Conservation (phyloP, 1,140 invertebrate species). For the Planococcus citri region DNA sequence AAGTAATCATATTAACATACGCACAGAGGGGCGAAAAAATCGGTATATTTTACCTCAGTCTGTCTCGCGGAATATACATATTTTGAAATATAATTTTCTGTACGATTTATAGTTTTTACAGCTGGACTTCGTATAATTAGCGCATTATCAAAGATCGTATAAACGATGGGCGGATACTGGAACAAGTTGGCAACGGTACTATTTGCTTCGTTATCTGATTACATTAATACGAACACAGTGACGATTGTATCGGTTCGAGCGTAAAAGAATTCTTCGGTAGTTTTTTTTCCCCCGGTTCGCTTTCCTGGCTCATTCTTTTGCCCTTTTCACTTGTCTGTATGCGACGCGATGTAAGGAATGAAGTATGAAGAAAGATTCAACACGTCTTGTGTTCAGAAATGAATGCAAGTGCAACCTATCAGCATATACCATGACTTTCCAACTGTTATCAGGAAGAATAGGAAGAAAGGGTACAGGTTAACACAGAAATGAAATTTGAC, state of each 20-base stretch:
- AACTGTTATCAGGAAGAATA: too few relatives aligned
- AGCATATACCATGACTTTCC: too few relatives aligned
- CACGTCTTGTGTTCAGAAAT: too few relatives aligned
- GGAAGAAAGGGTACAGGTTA: too few relatives aligned
- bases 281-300: not conserved
- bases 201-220: slow-evolving; percentile 7
- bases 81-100: not conserved
- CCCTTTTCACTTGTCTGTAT: too few relatives aligned
- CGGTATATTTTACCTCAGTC: not conserved
- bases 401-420: too few relatives aligned
- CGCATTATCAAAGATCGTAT: not conserved
- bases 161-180: not conserved
- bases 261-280: not conserved
- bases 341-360: too few relatives aligned
- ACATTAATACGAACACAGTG: slow-evolving; percentile 7
- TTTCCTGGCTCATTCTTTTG: too few relatives aligned
- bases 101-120: not conserved
- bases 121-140: not conserved
- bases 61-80: not conserved
- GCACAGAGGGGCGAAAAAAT: not conserved
- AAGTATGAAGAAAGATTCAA: too few relatives aligned
- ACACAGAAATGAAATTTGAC: too few relatives aligned
- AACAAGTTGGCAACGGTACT: slow-evolving; percentile 1
- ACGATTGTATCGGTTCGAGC: not conserved
- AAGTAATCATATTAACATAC: not conserved